Evolutionary conservation across 2,888 invertebrate genomes (phyloP), one percentile per base, ranked within the genome.

Genomic region (Macrosoma leucophasiata): DNA sequence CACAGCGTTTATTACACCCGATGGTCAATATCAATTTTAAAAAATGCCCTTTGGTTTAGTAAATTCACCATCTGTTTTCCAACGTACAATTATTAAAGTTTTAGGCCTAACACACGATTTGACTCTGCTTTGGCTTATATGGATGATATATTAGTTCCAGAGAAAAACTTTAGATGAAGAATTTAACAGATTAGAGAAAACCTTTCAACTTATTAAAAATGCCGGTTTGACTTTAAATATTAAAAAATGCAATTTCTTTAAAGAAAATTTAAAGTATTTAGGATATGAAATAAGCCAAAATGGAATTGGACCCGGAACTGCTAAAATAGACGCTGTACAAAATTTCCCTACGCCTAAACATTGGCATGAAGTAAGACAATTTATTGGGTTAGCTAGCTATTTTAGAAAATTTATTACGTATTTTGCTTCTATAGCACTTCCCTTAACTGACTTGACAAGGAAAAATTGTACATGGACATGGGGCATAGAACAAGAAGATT

Each of bases 111-210:
- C 8, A 31, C 29, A 1, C 17, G 39, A 3, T 37, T 30, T 11
- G 29, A 37, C 6, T 5, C 13, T 5, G 42, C 35, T 8, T 30
- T 37, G 5, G 39, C 41, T 3, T 45, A 45, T 20, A 38, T 45
- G 40, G 45, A 45, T 29, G 40, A 45, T 10, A 17, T 45, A 3
- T 33, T 37, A n/a, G 27, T 36, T 2, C 38, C 46, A 13, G n/a
- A 36, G 42, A 1, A 25, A 23, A 11, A 34, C 33, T 2, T 23
- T 35, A 7, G 21, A 36, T 8, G 43, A 37, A 3, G 43, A 41
- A 2, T 24, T 44, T 2, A 7, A 9, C 2, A 33, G 23, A 12
- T 11, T 40, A 2, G 14, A 19, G 5, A 24, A 23, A 2, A 22
- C 25, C n/a, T 15, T 40, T 12, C 8, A 33, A 0, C 4, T 41